phyloP scores from a whole-genome alignment of 92 coral and sea anemone species.

The Epizoanthus illoricatus region DNA sequence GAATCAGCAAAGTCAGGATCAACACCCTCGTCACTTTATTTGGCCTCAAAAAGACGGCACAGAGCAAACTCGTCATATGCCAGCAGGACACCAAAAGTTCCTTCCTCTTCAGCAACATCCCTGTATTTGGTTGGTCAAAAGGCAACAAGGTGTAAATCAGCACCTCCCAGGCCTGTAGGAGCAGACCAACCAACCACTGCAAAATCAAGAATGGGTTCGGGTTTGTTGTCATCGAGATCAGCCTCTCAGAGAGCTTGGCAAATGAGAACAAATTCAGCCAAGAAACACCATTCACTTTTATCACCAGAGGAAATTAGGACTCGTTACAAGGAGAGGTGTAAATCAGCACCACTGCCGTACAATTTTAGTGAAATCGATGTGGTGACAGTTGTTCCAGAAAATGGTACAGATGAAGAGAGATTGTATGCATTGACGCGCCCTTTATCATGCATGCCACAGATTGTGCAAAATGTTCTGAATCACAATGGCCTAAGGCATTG shows the following conservation, averaged over 20 bases:
- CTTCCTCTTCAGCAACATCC: constrained; percentile 58
- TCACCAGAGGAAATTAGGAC: constrained; percentile 69
- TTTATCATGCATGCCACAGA: constrained; percentile 82
- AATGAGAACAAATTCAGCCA: constrained; percentile 70
- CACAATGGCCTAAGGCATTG: constrained; percentile 84
- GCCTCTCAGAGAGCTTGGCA: constrained; percentile 89
- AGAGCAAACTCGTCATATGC: constrained; percentile 2
- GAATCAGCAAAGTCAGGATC: constrained; percentile 1
- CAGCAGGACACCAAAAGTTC: neutral
- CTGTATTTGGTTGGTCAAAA: constrained; percentile 54
- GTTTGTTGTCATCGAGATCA: constrained; percentile 36
- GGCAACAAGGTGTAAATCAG: constrained; percentile 74
- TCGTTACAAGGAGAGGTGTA: constrained; percentile 68
- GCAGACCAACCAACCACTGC: constrained; percentile 57
- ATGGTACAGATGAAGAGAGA: constrained; percentile 68
- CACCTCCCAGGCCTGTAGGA: constrained; percentile 63
- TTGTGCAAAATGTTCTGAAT: constrained; percentile 80
- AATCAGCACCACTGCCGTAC: constrained; percentile 88
- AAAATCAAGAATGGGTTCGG: constrained; percentile 46
- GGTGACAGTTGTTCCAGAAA: constrained; percentile 60
- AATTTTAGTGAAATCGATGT: constrained; percentile 74
- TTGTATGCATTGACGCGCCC: constrained; percentile 80
- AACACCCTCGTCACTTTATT: constrained; percentile 10
- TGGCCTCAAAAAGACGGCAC: constrained; percentile 19
- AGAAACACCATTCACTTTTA: constrained; percentile 64